Base-by-base conservation (phyloP, 2,797 vertebrate species). In the Scyliorhinus canicula region DNA sequence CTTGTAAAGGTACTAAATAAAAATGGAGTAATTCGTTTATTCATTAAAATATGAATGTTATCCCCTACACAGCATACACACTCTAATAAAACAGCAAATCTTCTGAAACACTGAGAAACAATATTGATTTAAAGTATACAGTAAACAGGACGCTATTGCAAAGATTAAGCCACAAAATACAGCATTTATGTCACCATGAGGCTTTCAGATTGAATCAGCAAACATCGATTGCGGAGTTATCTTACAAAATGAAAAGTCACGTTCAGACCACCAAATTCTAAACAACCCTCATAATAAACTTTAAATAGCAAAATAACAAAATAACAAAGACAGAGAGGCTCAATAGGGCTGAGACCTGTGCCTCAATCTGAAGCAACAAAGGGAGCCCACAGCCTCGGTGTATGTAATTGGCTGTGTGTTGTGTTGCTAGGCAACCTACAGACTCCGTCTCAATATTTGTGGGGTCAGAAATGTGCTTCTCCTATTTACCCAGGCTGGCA, bases 401-500 rank as follows among this genome's bases (percentile, higher is more conserved):
- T n/a, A 14, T 90, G 55, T n/a, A 74, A 94, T 94, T 94, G 47
- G 65, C 31, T 94, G 67, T 52, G 47, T 35, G 12, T 50, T 69
- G 14, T 31, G 93, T 74, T 94, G 93, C 93, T 74, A 71, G 31
- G 93, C 69, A 94, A 71, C 26, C 69, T 16, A 21, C 50, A 94
- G 47, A 94, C 14, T 35, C 47, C 8, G 31, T 93, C 93, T 93
- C 93, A 52, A 74, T 71, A 71, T 94, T 74, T 94, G 67, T 71
- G 44, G 93, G 69, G 65, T 71, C 67, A 94, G n/a, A 74, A 71
- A 74, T 94, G 93, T 94, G 63, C 50, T 52, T 94, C 74, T 94
- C 69, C 28, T 74, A 94, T 94, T 94, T 94, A 94, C 65, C 31
- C 93, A 94, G 93, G 28, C 67, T 69, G 65, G 67, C 31, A 11